These are phyloP conservation scores for Ricordea florida DNA, from an alignment of 92 coral and sea anemone genomes.

Conservation along the genomic window DNA sequence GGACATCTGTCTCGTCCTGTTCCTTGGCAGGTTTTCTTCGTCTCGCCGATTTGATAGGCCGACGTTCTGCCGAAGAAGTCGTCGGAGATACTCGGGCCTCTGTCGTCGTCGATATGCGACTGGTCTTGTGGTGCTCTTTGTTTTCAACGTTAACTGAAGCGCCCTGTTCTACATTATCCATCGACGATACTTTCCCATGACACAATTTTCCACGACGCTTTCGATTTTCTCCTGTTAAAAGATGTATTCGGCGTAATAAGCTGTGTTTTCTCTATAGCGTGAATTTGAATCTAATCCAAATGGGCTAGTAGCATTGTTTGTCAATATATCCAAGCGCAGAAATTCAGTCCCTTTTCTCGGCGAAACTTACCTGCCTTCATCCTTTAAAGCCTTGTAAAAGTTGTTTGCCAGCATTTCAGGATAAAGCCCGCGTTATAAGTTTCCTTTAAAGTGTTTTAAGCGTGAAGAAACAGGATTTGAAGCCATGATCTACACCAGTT, in stretches of 20 bases:
- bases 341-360: background rate
- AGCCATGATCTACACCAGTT: background rate
- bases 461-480: background rate
- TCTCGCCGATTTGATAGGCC: too few species aligned
- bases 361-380: background rate
- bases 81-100: too few species aligned
- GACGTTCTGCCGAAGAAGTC: too few species aligned
- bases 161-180: background rate
- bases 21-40: background rate
- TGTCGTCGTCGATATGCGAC: too few species aligned
- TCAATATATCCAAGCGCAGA: background rate
- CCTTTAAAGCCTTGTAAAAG: background rate
- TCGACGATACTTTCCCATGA: background rate
- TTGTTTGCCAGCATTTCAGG: slow-evolving; percentile 11
- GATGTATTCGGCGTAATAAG: too few species aligned
- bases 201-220: background rate
- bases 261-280: too few species aligned
- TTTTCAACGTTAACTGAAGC: background rate
- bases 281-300: too few species aligned
- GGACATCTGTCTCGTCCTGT: background rate
- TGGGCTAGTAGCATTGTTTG: too few species aligned
- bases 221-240: background rate
- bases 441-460: too few species aligned
- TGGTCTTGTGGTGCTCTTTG: too few species aligned
- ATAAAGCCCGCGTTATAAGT: too few species aligned